Evolutionary conservation across 2,113 vertebrate species (phyloP), one percentile per base, ranked within the genome.

Genomic region (Harpagus bidentatus): DNA sequence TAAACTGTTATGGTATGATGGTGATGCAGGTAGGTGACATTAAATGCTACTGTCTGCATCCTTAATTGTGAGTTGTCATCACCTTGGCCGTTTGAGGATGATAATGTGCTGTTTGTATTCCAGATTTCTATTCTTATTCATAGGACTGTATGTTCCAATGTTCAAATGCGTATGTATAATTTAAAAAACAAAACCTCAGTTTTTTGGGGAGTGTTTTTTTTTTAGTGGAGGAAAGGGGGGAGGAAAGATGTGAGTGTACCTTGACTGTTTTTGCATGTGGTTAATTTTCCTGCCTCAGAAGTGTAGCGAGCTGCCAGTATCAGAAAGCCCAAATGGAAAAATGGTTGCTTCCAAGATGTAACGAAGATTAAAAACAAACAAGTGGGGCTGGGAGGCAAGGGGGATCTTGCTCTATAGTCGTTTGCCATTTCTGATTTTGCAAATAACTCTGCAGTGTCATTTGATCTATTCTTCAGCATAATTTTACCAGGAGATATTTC

Each of bases 1-100:
- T 97, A 96, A 96, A 93, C 67, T 91, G 82, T 96, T 95, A 88
- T 82, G 88, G 86, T 95, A 59, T 90, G 88, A 78, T 3, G 58
- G 76, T 94, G 95, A 96, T 97, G 90, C 90, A 95, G 94, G 90
- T 93, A 97, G 90, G 95, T 96, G 95, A 95, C 96, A 97, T 86
- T 96, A 98, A 97, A 95, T 94, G 92, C 88, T 95, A 74, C 93
- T 92, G 82, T 96, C 95, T 95, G 96, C 91, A 96, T 95, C 81
- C 95, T 95, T 97, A 98, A 97, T 97, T 96, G 95, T 78, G 82
- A 94, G 89, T 96, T 97, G 95, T 97, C 96, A 94, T 96, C 93
- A 94, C 95, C 95, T 96, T 94, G 90, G 81, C 90, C 6, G 0
- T 97, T 86, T 86, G 95, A 98, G 92, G 93, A 96, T 1, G 40